phyloP scores from a whole-genome alignment of 92 coral and sea anemone species.

The Heliopora coerulea region DNA sequence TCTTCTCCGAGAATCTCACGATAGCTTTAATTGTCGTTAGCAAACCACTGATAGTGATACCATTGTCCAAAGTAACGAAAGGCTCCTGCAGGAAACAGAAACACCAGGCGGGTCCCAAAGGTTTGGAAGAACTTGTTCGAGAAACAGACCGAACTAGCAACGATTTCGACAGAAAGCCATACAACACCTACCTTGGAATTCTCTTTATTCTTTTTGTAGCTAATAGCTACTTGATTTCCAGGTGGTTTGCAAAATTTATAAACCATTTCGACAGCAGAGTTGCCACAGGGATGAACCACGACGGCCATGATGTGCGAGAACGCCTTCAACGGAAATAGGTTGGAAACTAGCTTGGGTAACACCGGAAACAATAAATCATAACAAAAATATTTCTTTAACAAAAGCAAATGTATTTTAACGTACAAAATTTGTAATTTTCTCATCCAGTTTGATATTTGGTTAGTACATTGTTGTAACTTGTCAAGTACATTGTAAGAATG shows the following conservation, averaged over 20 bases:
- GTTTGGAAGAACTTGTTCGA: background rate
- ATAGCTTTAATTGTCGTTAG: slow-evolving; percentile 31
- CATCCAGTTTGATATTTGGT: too few relatives aligned
- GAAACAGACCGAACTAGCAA: background rate
- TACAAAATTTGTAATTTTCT: too few relatives aligned
- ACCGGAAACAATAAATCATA: slow-evolving; percentile 31
- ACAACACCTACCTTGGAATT: slow-evolving; percentile 14
- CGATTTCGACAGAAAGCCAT: background rate
- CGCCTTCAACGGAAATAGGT: background rate
- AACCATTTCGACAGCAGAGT: slow-evolving; percentile 19
- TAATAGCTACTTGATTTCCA: slow-evolving; percentile 10
- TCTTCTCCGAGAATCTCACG: slow-evolving; percentile 6
- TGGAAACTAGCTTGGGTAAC: background rate
- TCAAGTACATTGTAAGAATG: too few relatives aligned
- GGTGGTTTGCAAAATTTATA: slow-evolving; percentile 19
- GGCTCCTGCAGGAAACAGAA: too few relatives aligned
- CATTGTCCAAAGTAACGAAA: slow-evolving; percentile 15
- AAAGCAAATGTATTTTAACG: too few relatives aligned
- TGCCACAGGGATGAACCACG: slow-evolving; percentile 8
- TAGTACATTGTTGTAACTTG: too few relatives aligned
- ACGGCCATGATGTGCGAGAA: slow-evolving; percentile 21
- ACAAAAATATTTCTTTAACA: too few relatives aligned
- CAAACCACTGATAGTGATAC: slow-evolving; percentile 3
- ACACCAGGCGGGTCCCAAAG: too few relatives aligned
- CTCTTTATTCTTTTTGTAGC: background rate